Base-by-base conservation (phyloP, 2,113 vertebrate genomes). In the Megaceryle torquata region DNA sequence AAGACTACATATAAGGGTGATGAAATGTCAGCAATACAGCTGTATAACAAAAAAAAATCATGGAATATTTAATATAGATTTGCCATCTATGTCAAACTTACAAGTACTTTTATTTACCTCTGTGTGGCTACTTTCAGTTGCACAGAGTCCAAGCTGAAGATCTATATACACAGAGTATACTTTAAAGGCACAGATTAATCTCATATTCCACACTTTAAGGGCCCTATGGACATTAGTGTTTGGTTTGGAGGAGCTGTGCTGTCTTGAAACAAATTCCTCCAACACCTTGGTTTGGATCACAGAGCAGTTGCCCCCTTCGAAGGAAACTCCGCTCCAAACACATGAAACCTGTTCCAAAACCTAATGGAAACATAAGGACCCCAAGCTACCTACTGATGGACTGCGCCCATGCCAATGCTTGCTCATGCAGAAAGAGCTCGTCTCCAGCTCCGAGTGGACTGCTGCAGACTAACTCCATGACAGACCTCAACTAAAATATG, bases 301-400 rank as follows among this genome's bases (percentile, higher is more conserved):
- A 53, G 11, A 60, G 31, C 19, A 64, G 54, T 50, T 80, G 22
- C 6, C 29, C 61, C 43, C 37, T 71, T 53, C 35, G 79, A 18
- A 60, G 35, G 53, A 75, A 84, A 81, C 48, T 71, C 3, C 0
- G 37, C 26, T 89, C 43, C 44, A 89, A 59, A 81, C 33, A 90
- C 21, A 50, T 13, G 9, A 56, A 84, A 75, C 18, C 56, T 57
- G 69, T 86, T 92, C 96, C 93, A 93, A 94, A 69, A 84, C 25
- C 43, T 87, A 93, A 91, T 84, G 77, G 69, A 59, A 95, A 48
- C 92, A 75, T 75, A 87, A 95, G 65, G 83, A 31, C 22, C 33
- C 69, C 82, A 72, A 89, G 65, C 26, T 51, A 82, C 95, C 93
- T 75, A 43, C 93, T 84, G 91, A 82, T 60, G 43, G 48, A 12